These are phyloP conservation scores for Selenia dentaria DNA, from an alignment of 2,888 invertebrate genomes.

Conservation along the genomic window DNA sequence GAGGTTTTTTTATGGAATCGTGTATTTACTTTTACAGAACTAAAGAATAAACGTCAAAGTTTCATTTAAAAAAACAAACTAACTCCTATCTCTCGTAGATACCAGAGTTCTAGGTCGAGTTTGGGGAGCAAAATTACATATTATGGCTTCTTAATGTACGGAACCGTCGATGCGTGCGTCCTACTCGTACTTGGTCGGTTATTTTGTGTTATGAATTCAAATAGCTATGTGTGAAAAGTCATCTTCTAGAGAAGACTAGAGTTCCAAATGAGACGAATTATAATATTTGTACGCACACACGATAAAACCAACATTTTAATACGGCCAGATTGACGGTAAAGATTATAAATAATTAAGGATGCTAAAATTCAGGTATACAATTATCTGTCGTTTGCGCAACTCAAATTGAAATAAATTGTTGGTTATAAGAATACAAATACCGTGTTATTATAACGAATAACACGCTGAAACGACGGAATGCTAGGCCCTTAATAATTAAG, in stretches of 20 bases:
- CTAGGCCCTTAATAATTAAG: constrained; percentile 41
- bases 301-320: constrained; percentile 11
- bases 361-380: constrained; percentile 44
- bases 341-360: constrained; percentile 47
- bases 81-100: no score
- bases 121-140: no score
- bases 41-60: no score
- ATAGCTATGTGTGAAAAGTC: not conserved
- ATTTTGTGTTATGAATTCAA: not conserved
- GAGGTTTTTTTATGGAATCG: no score
- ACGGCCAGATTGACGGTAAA: constrained; percentile 37
- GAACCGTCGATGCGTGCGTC: no score
- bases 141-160: no score
- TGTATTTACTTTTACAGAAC: no score
- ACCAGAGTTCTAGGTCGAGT: no score
- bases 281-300: not conserved
- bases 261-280: not conserved
- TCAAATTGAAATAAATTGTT: constrained; percentile 51
- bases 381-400: constrained; percentile 47
- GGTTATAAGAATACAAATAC: constrained; percentile 36
- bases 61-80: no score
- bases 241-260: no score
- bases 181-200: no score
- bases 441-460: constrained; percentile 45
- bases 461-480: constrained; percentile 36